These are phyloP conservation scores for Aphyosemion australe DNA, from an alignment of 2,113 vertebrate species.

Conservation along the genomic window DNA sequence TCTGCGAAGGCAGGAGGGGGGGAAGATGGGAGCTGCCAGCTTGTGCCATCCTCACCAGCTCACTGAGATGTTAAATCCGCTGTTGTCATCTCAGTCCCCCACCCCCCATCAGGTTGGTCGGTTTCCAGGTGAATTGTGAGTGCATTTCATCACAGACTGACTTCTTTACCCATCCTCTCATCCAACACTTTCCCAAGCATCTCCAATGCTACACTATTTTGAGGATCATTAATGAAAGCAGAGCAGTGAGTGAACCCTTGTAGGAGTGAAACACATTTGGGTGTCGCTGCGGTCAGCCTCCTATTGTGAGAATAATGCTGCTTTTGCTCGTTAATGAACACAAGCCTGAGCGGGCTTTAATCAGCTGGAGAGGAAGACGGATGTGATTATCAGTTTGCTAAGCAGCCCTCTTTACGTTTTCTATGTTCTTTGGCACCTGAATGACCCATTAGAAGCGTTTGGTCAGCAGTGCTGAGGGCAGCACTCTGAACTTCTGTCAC, in stretches of 20 bases:
- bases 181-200: constrained; percentile 12
- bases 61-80: constrained; percentile 60
- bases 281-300: constrained; percentile 40
- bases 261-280: constrained; percentile 22
- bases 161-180: constrained; percentile 29
- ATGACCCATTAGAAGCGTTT: constrained; percentile 57
- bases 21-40: constrained; percentile 54
- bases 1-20: constrained; percentile 28
- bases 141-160: constrained; percentile 29
- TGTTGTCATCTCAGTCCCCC: constrained; percentile 38
- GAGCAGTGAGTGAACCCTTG: constrained; percentile 25
- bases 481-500: constrained; percentile 54
- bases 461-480: constrained; percentile 73
- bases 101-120: background rate
- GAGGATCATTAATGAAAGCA: constrained; percentile 40
- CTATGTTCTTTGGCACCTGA: constrained; percentile 56
- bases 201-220: constrained; percentile 13
- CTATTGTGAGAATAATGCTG: constrained; percentile 26
- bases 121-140: constrained; percentile 54
- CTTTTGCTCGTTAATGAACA: constrained; percentile 47
- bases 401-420: constrained; percentile 35
- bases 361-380: constrained; percentile 29
- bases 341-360: constrained; percentile 32
- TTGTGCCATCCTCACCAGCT: constrained; percentile 48
- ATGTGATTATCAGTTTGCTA: constrained; percentile 63